Conservation (phyloP, 2,797 vertebrate genomes). For the Taeniopygia guttata region DNA sequence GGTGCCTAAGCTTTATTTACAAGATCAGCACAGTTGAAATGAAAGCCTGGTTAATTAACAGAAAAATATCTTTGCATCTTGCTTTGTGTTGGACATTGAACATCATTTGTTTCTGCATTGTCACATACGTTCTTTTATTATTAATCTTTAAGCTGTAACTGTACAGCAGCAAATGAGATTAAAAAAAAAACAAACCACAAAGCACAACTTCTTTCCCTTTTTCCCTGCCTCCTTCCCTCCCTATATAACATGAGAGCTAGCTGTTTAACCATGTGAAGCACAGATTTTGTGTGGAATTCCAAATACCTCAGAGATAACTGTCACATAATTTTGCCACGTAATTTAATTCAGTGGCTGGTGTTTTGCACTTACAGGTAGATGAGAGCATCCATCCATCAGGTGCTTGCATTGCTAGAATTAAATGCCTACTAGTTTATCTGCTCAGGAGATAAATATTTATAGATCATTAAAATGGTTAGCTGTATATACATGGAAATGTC, state of each 20-base stretch:
- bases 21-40: constrained; percentile 45
- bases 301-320: neutral
- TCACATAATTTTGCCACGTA: neutral
- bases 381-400: constrained; percentile 12
- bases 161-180: neutral
- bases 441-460: constrained; percentile 38
- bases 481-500: neutral
- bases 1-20: constrained; percentile 63
- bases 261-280: neutral
- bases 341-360: neutral
- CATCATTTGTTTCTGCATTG: constrained; percentile 40
- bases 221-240: neutral
- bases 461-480: constrained; percentile 15
- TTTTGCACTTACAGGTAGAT: neutral
- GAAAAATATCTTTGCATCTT: constrained; percentile 48
- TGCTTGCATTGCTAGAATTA: constrained; percentile 31
- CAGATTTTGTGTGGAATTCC: constrained; percentile 24
- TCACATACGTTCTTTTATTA: neutral
- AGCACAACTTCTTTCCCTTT: neutral
- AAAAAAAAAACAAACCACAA: neutral
- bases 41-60: constrained; percentile 71
- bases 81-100: constrained; percentile 34
- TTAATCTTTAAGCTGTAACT: neutral
- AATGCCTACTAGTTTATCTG: neutral
- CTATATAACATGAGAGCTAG: neutral